Evolutionary conservation across 2,888 invertebrate genomes (phyloP).

Genomic region (Melinaea marsaeus): DNA sequence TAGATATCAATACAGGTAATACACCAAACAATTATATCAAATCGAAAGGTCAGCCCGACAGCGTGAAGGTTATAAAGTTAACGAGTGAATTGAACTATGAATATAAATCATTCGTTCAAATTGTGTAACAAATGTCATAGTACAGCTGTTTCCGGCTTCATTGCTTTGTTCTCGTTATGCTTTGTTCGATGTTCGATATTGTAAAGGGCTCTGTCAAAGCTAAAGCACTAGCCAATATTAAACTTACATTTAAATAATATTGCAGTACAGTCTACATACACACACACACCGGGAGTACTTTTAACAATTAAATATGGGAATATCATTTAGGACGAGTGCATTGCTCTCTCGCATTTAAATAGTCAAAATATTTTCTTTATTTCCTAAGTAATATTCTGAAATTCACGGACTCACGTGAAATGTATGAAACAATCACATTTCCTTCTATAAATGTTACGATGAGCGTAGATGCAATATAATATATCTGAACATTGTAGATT

Average conservation of each 20-base stretch:
- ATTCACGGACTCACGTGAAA: no score
- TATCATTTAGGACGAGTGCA: no score
- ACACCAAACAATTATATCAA: slow-evolving; percentile 8
- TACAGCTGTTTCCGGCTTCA: slow-evolving; percentile 14
- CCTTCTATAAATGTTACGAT: no score
- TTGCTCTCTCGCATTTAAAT: no score
- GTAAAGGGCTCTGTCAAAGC: background rate
- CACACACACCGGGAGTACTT: no score
- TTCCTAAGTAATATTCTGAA: no score
- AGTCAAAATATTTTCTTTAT: no score
- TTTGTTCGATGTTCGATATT: background rate
- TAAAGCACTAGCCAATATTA: background rate
- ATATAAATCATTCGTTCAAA: slow-evolving; percentile 14
- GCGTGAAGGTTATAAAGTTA: slow-evolving; percentile 12
- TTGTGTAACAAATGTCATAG: slow-evolving; percentile 18
- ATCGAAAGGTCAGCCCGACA: slow-evolving; percentile 8
- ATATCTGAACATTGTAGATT: no score
- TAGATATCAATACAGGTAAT: background rate
- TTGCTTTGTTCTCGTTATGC: slow-evolving; percentile 12
- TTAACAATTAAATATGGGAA: no score
- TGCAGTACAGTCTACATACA: no score
- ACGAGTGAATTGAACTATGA: slow-evolving; percentile 12
- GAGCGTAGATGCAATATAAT: no score
- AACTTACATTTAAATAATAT: background rate
- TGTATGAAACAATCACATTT: no score